Evolutionary conservation across 2,113 vertebrate genomes (phyloP), one percentile per base, ranked within the genome.

Genomic region (Macquaria ambigua): DNA sequence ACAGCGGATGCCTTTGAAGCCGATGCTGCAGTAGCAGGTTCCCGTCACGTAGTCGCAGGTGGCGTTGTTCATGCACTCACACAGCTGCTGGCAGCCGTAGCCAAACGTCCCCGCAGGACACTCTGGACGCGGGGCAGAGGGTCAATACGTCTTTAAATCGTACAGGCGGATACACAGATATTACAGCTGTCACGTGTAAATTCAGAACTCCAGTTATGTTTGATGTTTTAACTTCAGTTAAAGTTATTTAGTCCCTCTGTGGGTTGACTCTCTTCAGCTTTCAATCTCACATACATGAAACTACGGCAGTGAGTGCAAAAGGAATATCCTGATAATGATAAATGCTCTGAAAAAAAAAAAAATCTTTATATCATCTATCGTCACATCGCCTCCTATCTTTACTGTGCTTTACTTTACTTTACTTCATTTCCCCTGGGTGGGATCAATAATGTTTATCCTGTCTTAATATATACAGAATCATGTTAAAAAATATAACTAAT

Each of bases 21-120:
- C 97, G 8, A 96, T 88, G 41, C 97, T 97, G 96, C 98, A 99
- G 85, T 99, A 98, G 86, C 98, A 99, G 37, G 98, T 98, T 46
- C 98, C 98, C 0, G 98, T 99, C 93, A 99, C 97, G 0, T 98
- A 97, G 95, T 98, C 97, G 58, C 98, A 99, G 10, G 97, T 98
- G 39, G 96, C 96, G 34, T 99, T 99, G 89, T 99, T 98, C 96
- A 98, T 94, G 62, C 98, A 99, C 85, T 98, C 97, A 8, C 98
- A 99, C 0, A 98, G 91, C 69, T 98, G 97, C 92, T 98, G 97
- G 94, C 98, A 99, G 71, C 97, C 97, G 0, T 97, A 98, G 2
- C 98, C 97, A 76, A 98, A 98, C 0, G 96, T 97, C 81, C 98
- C 98, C 0, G 97, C 96, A 0, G 97, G 97, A 83, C 98, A 99